Conservation (phyloP, 1,140 invertebrate genomes). For the Leguminivora glycinivorella region DNA sequence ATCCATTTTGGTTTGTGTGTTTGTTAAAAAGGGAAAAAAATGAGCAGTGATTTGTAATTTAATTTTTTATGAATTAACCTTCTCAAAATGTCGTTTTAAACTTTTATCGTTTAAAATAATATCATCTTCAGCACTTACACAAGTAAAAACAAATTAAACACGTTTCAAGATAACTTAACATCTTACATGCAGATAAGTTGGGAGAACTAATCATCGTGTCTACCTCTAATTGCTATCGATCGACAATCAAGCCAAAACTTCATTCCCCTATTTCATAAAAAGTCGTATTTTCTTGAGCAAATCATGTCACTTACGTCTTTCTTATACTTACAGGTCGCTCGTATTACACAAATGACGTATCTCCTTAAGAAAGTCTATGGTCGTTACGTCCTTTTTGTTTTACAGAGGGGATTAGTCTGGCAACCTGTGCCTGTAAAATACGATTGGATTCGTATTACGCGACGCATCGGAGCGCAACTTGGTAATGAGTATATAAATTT, state of each 20-base stretch:
- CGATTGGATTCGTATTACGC: neutral
- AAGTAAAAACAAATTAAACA: neutral
- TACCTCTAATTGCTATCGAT: constrained; percentile 2
- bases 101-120: too few species aligned
- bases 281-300: neutral
- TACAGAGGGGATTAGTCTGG: neutral
- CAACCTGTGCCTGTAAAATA: constrained; percentile 4
- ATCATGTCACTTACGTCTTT: neutral
- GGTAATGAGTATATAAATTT: neutral
- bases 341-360: neutral
- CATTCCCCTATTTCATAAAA: neutral
- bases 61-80: too few species aligned
- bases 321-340: too few species aligned
- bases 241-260: neutral
- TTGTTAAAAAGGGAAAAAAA: too few species aligned
- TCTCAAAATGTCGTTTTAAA: too few species aligned
- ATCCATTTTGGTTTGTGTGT: too few species aligned
- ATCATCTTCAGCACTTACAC: too few species aligned
- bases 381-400: neutral
- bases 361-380: neutral
- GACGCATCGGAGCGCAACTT: neutral
- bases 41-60: too few species aligned
- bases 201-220: neutral
- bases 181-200: neutral
- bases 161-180: neutral